phyloP scores from a whole-genome alignment of 2,113 vertebrate species.

The Gymnorhina tibicen region DNA sequence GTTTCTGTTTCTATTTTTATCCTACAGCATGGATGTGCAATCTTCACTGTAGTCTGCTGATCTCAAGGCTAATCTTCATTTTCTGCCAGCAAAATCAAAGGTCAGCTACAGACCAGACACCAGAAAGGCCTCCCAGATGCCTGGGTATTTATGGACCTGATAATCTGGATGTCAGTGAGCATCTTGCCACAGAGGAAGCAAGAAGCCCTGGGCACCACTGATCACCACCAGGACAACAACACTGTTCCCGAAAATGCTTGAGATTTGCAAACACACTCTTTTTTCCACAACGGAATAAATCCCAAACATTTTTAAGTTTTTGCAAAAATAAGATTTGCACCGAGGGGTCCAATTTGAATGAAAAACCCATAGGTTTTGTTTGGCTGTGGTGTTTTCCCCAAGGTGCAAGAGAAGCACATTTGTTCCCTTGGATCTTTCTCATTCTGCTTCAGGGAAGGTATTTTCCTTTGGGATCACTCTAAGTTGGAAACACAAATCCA shows the following conservation, averaged over 20 bases:
- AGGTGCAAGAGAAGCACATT: background rate
- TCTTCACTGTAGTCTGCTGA: background rate
- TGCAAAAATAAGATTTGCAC: background rate
- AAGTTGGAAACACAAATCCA: background rate
- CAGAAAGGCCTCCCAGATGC: background rate
- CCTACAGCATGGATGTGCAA: background rate
- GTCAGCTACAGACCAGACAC: background rate
- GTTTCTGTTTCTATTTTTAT: background rate
- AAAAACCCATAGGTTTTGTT: background rate
- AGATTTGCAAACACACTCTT: background rate
- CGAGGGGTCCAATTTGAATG: rapidly evolving
- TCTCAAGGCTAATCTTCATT: background rate
- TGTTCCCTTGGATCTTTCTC: background rate
- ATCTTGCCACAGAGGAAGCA: background rate
- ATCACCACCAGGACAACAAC: background rate
- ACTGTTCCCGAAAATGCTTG: background rate
- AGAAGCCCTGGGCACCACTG: background rate
- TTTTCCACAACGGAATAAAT: background rate
- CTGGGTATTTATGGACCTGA: background rate
- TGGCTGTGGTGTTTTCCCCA: background rate
- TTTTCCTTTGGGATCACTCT: background rate
- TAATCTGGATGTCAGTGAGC: background rate
- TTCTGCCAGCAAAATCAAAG: background rate
- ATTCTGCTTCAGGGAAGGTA: background rate
- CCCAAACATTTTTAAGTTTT: background rate